Conservation (phyloP, 2,888 invertebrate species). For the Heliconius charithonia region DNA sequence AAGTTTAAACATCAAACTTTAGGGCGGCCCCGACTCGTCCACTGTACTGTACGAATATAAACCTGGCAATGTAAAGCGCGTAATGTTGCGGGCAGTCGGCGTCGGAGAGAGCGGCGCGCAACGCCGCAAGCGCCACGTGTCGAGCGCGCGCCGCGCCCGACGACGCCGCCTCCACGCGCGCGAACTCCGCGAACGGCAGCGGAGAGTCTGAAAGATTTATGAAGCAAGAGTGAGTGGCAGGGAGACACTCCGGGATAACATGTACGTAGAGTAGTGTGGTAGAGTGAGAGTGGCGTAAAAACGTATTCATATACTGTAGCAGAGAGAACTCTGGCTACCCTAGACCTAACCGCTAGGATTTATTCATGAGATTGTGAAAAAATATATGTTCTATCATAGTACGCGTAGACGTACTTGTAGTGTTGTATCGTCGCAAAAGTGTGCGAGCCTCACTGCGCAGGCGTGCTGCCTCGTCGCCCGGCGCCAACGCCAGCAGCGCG, state of each 20-base stretch:
- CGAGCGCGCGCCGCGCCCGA: conserved; percentile 48
- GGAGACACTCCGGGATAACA: no score
- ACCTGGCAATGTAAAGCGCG: no score
- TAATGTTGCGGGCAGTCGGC: no score
- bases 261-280: not conserved
- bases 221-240: not conserved
- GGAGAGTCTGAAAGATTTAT: conserved; percentile 43
- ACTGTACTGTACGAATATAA: no score
- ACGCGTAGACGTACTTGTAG: not conserved
- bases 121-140: conserved; percentile 49
- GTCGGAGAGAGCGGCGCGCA: conserved; percentile 50
- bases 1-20: no score
- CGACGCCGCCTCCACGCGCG: conserved; percentile 61
- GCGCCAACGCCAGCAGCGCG: conserved; percentile 57
- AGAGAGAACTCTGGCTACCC: no score
- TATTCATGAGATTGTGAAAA: no score
- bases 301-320: not conserved
- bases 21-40: no score
- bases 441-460: conserved; percentile 44
- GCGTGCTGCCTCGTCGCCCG: conserved; percentile 49
- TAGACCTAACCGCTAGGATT: no score
- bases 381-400: no score
- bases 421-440: conserved; percentile 48
- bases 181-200: conserved; percentile 62
- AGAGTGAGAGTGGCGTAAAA: not conserved